Base-by-base conservation (phyloP, 2,888 invertebrate genomes). In the Drosophila peninsularis region DNA sequence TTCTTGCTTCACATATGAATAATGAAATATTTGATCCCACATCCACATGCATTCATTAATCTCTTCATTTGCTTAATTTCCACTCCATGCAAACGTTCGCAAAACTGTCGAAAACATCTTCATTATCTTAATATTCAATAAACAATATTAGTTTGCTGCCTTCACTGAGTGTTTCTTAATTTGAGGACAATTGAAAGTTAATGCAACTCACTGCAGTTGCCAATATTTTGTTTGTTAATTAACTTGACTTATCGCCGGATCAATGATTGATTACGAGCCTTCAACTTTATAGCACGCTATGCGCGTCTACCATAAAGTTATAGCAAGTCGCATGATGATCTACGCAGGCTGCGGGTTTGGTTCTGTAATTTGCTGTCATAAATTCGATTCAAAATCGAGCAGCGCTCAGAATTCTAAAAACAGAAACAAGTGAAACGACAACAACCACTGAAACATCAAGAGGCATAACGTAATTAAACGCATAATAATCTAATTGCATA, bases 401-500 rank as follows among this genome's bases (percentile, higher is more conserved):
- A 76, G 50, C 57, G 76, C 64, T 73, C 69, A 69, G 62, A 74
- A 78, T 78, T 79, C 44, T 41, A 32, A 44, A 19, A 56, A 42
- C 47, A 32, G 17, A 30, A 50, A 21, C 57, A 49, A 73, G 44
- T 62, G 62, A 44, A 41, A 44, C 7, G 49, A 41, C 19, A 54
- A 52, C 37, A 62, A 53, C n/a, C 49, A 50, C 30, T 57, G 57
- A 44, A 70, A 66, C 55, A 67, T 53, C 44, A 67, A 62, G 69
- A 74, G 65, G 74, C 80, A 83, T 76, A 83, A 76, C 83, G 86
- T 86, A 87, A 86, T 87, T 87, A 85, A 87, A 85, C 76, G 87
- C 87, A 87, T 86, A 86, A 87, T 86, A 87, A 82, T 86, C 84
- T 86, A 88, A 86, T 85, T 88, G 88, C 88, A 88, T 88, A 88